Conservation (phyloP, 2,113 vertebrate genomes). For the Emydocephalus ijimae region DNA sequence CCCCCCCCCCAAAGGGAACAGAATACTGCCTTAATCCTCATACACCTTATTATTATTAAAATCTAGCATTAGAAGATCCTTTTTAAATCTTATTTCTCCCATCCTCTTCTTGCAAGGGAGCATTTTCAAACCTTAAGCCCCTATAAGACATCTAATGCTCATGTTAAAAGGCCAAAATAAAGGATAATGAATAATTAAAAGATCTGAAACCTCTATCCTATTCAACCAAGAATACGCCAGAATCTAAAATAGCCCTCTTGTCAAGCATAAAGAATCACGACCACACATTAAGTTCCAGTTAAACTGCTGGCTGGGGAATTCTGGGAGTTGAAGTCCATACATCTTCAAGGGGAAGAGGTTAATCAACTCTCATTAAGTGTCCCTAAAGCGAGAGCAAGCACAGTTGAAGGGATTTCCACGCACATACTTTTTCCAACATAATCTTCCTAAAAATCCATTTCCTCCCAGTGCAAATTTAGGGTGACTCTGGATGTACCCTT, state of each 20-base stretch:
- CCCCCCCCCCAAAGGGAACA: background rate
- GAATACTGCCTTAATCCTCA: background rate
- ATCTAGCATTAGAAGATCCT: background rate
- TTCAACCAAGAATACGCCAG: constrained; percentile 8
- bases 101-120: background rate
- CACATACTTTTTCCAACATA: background rate
- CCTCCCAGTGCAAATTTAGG: background rate
- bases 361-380: background rate
- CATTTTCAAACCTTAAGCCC: background rate
- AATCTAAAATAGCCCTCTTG: constrained; percentile 40
- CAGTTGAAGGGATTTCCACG: too few relatives aligned
- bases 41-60: background rate
- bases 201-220: constrained; percentile 22
- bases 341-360: background rate
- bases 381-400: rapidly evolving
- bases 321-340: background rate
- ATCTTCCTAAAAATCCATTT: background rate
- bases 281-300: background rate
- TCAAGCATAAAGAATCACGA: background rate
- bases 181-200: background rate
- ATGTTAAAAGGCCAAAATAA: background rate
- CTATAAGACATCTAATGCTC: background rate
- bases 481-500: background rate
- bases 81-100: background rate
- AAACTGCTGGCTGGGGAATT: background rate